A percentile compares a stretch with the other conserved stretches of the same genome.
Conservation (phyloP, 2,888 invertebrate genomes). For the Thecocarcelia acutangulata region DNA sequence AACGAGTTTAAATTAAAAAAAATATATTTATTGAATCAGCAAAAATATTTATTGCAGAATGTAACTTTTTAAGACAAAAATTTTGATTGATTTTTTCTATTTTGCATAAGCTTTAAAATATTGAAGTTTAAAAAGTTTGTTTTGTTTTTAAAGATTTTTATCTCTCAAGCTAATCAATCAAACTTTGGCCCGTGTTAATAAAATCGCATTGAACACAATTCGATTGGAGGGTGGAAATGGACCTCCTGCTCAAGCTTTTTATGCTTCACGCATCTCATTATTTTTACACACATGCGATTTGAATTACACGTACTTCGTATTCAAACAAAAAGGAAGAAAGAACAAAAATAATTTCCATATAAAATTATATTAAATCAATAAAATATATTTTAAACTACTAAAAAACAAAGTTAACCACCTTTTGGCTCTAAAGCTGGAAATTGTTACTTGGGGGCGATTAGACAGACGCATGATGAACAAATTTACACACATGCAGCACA, state of each 20-base stretch:
- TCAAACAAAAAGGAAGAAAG: too few species aligned
- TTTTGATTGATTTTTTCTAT: too few species aligned
- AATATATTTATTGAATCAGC: too few species aligned
- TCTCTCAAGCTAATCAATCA: conserved; percentile 42
- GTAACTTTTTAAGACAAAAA: too few species aligned
- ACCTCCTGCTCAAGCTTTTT: conserved; percentile 7
- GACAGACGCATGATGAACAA: conserved; percentile 31
- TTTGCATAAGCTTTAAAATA: too few species aligned
- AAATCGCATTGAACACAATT: conserved; percentile 10
- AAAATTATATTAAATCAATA: conserved; percentile 58
- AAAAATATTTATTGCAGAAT: too few species aligned
- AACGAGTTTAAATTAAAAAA: too few species aligned
- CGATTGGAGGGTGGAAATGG: conserved; percentile 12
- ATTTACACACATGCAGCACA: not conserved
- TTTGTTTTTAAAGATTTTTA: too few species aligned
- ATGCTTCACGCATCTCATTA: conserved; percentile 38
- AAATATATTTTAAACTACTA: conserved; percentile 45
- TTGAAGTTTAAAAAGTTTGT: too few species aligned
- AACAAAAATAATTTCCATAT: conserved; percentile 53
- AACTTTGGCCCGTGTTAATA: conserved; percentile 44
- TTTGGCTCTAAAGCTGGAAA: conserved; percentile 30
- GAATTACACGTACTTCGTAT: too few species aligned
- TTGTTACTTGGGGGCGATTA: conserved; percentile 30
- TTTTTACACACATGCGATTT: conserved; percentile 40
- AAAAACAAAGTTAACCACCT: conserved; percentile 47